Base-by-base conservation (phyloP, 1,140 invertebrate genomes). In the Hyles vespertilio region DNA sequence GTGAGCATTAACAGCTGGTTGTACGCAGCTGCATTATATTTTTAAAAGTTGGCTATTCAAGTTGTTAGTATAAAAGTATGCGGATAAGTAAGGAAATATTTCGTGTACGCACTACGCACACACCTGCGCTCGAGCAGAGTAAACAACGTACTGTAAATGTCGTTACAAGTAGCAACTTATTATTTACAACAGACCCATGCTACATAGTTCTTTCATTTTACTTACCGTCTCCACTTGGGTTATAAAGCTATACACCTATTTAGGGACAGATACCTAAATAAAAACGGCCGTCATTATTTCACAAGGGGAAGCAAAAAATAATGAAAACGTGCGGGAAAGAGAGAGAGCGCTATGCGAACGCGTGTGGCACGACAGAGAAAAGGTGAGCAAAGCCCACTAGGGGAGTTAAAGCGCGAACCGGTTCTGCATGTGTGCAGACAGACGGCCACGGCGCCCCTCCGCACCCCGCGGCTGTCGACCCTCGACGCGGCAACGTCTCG, bases 361-460 rank as follows among this genome's bases (percentile, higher is more conserved):
- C 79, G 81, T 84, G 80, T 84, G 79, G 83, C 70, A 59, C 52
- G 66, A 79, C 66, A 76, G 73, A 74, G 74, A 87, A 76, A 82
- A 82, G 77, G 81, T 65, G 64, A 70, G 63, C 70, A 63, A 77
- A 77, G 63, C 72, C 70, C 77, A 84, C 72, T 80, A 82, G 83
- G 82, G 81, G 81, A 86, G 81, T 81, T 73, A 70, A 78, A 84
- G 73, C 82, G 77, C 75, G 72, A 88, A 88, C 84, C 84, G 84
- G 84, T 88, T 88, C 84, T 88, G 81, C 84, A 88, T 88, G 84
- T 88, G 84, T 86, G 84, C 84, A 86, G 83, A 84, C 84, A 86
- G 84, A 79, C 81, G 75, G 81, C 75, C 74, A 22, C 22, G 22
- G 22, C 22, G 22, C 22, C 77, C 74, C 77, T 80, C 83, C 76